These are phyloP conservation scores for Drosophila aldrichi DNA, from an alignment of 2,888 invertebrate genomes.

Conservation along the genomic window DNA sequence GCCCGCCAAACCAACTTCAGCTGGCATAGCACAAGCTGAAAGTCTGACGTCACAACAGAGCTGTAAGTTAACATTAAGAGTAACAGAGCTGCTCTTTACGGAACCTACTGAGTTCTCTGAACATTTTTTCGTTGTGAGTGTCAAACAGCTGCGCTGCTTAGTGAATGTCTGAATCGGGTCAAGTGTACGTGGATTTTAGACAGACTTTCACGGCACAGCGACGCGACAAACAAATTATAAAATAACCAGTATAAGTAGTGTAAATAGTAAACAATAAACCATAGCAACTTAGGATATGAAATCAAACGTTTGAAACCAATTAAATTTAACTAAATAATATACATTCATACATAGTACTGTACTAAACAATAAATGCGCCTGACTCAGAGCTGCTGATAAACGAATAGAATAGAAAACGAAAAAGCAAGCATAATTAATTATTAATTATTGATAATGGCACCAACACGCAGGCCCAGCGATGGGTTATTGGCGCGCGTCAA, in stretches of 20 bases:
- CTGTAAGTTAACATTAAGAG: too few species aligned
- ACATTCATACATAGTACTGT: slow-evolving; percentile 11
- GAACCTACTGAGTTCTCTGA: neutral
- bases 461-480: slow-evolving; percentile 87
- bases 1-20: too few species aligned
- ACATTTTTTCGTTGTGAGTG: slow-evolving; percentile 23
- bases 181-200: slow-evolving; percentile 74
- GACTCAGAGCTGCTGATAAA: slow-evolving; percentile 56
- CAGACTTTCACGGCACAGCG: slow-evolving; percentile 50
- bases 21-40: too few species aligned
- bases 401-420: slow-evolving; percentile 20
- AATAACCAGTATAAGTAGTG: slow-evolving; percentile 28
- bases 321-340: slow-evolving; percentile 4
- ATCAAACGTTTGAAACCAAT: slow-evolving; percentile 5
- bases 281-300: slow-evolving; percentile 27
- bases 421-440: slow-evolving; percentile 40
- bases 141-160: slow-evolving; percentile 39
- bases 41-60: too few species aligned
- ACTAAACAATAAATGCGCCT: slow-evolving; percentile 46
- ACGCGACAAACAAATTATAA: slow-evolving; percentile 42
- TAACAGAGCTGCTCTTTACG: neutral
- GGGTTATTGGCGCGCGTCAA: slow-evolving; percentile 94
- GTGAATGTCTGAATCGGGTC: slow-evolving; percentile 53
- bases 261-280: slow-evolving; percentile 41
- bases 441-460: slow-evolving; percentile 86